These are phyloP conservation scores for Chloropsis cyanopogon DNA, from an alignment of 2,113 vertebrate species.

Conservation along the genomic window DNA sequence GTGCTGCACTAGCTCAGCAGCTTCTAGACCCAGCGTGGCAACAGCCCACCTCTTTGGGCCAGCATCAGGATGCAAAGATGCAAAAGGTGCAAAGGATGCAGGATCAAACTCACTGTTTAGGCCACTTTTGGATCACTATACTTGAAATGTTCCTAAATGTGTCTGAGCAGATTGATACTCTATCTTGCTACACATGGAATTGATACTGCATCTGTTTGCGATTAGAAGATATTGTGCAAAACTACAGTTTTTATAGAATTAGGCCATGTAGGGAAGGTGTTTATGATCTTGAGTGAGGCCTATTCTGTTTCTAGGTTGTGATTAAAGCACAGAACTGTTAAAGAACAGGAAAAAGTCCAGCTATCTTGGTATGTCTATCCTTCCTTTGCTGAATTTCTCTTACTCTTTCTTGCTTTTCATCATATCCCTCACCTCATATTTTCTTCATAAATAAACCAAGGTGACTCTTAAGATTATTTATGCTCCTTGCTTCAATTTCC, in stretches of 20 bases:
- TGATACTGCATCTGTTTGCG: constrained; percentile 21
- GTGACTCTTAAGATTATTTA: neutral
- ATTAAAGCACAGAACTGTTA: neutral
- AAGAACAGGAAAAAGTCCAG: neutral
- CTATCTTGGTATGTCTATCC: neutral
- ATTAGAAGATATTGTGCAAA: constrained; percentile 32
- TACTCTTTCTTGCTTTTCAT: neutral
- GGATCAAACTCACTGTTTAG: neutral
- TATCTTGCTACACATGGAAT: constrained; percentile 31
- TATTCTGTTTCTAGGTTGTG: constrained; percentile 17
- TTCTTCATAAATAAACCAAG: neutral
- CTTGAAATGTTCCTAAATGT: constrained; percentile 17
- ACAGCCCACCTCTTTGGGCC: accelerated
- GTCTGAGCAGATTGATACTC: neutral
- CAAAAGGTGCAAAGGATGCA: neutral
- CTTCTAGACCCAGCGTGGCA: neutral
- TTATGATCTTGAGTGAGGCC: constrained; percentile 32
- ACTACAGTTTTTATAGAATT: constrained; percentile 37
- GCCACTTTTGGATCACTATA: neutral
- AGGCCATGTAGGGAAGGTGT: constrained; percentile 32
- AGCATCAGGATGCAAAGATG: neutral
- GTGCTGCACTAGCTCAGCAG: neutral
- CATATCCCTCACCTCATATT: neutral
- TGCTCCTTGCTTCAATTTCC: neutral
- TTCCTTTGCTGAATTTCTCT: neutral